phyloP scores from a whole-genome alignment of 2,888 invertebrate genomes.

The Tetragnatha montana region DNA sequence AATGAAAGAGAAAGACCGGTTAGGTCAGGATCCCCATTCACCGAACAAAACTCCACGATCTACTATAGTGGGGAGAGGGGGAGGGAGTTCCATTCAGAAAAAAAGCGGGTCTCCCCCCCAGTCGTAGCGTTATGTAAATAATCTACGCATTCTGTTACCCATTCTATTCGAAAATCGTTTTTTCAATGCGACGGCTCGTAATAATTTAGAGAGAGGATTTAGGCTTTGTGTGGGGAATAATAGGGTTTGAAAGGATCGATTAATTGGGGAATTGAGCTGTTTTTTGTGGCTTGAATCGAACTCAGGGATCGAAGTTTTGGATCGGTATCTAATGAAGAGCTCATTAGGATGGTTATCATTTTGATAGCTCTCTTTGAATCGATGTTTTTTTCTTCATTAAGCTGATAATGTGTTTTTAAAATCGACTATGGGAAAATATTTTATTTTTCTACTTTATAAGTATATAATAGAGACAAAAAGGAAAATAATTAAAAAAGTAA shows the following conservation, averaged over 20 bases:
- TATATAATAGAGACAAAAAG: no score
- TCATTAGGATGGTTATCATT: no score
- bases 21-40: constrained; percentile 16
- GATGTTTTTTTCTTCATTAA: no score
- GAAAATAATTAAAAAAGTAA: no score
- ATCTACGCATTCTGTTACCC: background rate
- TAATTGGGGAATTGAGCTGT: background rate
- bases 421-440: no score
- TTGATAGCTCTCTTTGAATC: no score
- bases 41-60: background rate
- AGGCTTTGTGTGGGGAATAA: background rate
- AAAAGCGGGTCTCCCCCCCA: background rate
- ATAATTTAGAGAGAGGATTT: background rate
- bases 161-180: background rate
- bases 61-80: background rate
- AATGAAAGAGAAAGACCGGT: constrained; percentile 25
- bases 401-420: no score
- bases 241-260: background rate
- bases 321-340: no score
- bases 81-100: background rate
- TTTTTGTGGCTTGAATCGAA: background rate
- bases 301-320: background rate
- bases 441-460: no score
- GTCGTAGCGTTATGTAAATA: background rate
- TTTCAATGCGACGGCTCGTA: background rate